Percentiles rank a stretch among this genome's conserved stretches.
phyloP scores from a whole-genome alignment of 2,113 vertebrate species.

The Pollachius pollachius region DNA sequence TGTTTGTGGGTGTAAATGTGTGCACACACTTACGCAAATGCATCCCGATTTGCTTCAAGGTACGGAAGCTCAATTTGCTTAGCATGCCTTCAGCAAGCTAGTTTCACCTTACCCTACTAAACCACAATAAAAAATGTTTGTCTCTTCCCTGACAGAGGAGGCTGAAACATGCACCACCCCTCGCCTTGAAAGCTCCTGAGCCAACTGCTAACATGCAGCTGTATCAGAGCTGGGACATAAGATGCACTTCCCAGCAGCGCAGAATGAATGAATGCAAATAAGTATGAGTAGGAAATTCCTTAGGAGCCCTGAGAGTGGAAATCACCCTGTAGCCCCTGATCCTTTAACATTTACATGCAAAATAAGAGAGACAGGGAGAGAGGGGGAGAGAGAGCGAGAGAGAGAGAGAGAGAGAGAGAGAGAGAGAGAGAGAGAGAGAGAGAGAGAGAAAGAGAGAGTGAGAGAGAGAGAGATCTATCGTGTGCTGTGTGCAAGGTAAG shows the following conservation, averaged over 20 bases:
- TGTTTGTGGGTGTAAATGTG: neutral
- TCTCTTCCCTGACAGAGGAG: constrained; percentile 38
- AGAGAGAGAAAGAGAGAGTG: neutral
- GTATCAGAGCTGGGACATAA: constrained; percentile 51
- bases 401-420: too few species aligned
- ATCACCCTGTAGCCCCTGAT: constrained; percentile 46
- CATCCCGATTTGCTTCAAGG: neutral
- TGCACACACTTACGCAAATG: neutral
- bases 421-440: too few species aligned
- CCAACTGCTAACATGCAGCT: neutral
- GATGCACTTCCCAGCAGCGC: constrained; percentile 45
- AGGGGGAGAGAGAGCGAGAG: too few species aligned
- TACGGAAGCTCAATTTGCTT: neutral
- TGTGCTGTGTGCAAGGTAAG: constrained; percentile 53
- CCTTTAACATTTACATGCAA: constrained; percentile 53
- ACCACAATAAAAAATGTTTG: too few species aligned
- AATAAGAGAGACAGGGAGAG: too few species aligned
- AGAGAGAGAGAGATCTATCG: constrained; percentile 46
- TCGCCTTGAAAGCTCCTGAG: neutral
- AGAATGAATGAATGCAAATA: constrained; percentile 58
- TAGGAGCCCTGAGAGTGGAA: constrained; percentile 32
- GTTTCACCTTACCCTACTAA: too few species aligned
- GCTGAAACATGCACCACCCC: constrained; percentile 41
- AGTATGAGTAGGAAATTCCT: constrained; percentile 32
- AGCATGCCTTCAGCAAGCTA: constrained; percentile 15